phyloP scores from a whole-genome alignment of 2,888 invertebrate genomes.

The Caenorhabditis panamensis region DNA sequence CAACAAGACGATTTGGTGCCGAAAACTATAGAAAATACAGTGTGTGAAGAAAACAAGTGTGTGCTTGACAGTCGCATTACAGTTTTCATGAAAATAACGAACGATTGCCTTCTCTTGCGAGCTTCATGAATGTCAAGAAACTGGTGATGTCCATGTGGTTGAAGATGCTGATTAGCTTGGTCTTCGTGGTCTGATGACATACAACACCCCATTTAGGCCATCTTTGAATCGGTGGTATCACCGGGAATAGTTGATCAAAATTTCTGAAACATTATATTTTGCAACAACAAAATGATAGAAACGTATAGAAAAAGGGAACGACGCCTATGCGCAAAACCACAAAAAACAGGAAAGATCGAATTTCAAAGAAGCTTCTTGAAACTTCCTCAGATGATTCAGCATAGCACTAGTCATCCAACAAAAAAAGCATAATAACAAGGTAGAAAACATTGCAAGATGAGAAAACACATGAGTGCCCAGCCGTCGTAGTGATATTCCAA shows the following conservation, averaged over 20 bases:
- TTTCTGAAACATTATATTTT: background rate
- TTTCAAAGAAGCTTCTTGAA: background rate
- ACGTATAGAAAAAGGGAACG: background rate
- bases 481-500: conserved; percentile 22
- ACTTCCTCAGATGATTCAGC: background rate
- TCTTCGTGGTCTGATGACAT: conserved; percentile 67
- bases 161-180: conserved; percentile 47
- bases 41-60: conserved; percentile 5
- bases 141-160: conserved; percentile 52
- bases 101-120: conserved; percentile 72
- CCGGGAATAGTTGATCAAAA: background rate
- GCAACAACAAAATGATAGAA: background rate
- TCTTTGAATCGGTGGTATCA: background rate
- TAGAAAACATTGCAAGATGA: background rate
- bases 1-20: conserved; percentile 3
- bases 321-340: no score
- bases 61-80: conserved; percentile 33
- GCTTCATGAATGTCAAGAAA: conserved; percentile 64
- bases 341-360: background rate
- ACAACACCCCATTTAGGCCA: conserved; percentile 68
- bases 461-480: conserved; percentile 14
- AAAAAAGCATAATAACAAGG: conserved; percentile 2
- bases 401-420: background rate
- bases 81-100: conserved; percentile 54
- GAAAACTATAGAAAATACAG: background rate